Evolutionary conservation across 2,797 vertebrate genomes (phyloP).

Genomic region (Chloroceryle inda): DNA sequence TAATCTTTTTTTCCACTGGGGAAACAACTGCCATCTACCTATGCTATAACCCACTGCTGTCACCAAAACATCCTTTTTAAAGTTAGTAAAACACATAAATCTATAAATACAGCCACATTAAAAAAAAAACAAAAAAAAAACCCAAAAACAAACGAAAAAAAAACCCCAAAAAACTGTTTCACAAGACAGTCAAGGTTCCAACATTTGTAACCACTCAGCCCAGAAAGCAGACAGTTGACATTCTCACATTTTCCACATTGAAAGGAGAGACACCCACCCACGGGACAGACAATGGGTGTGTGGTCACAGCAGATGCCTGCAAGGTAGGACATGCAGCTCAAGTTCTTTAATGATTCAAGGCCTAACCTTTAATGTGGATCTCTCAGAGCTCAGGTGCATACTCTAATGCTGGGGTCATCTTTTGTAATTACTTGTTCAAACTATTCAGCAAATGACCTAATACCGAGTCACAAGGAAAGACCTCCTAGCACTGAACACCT

Average conservation of each 20-base stretch:
- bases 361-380: not conserved
- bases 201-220: not conserved
- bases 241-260: constrained; percentile 22
- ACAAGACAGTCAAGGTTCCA: not conserved
- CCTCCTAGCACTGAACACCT: not conserved
- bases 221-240: constrained; percentile 9
- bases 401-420: not conserved
- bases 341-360: not conserved
- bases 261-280: not conserved
- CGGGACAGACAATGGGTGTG: not conserved
- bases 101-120: constrained; percentile 15
- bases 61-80: not conserved
- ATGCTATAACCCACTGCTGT: not conserved
- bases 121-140: not conserved
- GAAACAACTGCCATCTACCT: not conserved
- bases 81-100: not conserved
- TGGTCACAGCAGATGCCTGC: not conserved
- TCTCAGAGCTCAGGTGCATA: not conserved
- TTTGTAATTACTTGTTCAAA: not conserved
- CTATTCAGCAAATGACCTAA: not conserved
- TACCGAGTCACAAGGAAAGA: not conserved
- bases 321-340: not conserved
- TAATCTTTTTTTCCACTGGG: not conserved
- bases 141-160: not conserved
- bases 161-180: constrained; percentile 27